Evolutionary conservation across 2,888 invertebrate species (phyloP), one percentile per base, ranked within the genome.

Genomic region (Amphipyra berbera): DNA sequence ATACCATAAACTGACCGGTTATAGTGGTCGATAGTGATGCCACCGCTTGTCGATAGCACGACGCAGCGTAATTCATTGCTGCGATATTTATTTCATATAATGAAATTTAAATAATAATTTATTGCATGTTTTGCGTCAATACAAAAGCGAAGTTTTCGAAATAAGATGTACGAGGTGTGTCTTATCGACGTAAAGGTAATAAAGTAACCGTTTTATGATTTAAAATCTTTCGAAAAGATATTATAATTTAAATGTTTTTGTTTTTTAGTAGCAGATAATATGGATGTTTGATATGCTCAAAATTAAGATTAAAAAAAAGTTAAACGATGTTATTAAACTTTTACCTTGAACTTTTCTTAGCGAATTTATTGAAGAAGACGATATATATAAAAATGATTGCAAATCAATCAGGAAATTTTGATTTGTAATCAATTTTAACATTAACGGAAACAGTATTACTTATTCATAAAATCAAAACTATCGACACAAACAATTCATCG

Each of bases 1-100:
- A 93, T 92, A 93, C 90, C 92, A 92, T 93, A 93, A 94, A 93
- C 87, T 91, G 92, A 87, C 92, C 92, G 90, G 92, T 92, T 90
- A 85, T 88, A 87, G 88, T 81, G 84, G 85, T 73, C 79, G 81
- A 74, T 91, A 92, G 93, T 85, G 92, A 77, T 82, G 91, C 66
- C 82, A 78, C 71, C 59, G 63, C 73, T 49, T 74, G 77, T 84
- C 86, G 86, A 84, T 82, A 76, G 63, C 76, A 48, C 62, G 58
- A 60, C 68, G 49, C 53, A 46, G 21, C 55, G 54, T 67, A 63
- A 70, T 76, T 70, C 64, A 73, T 76, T 63, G 67, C 62, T 48
- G 46, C 50, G 53, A 57, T 67, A 62, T 71, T 66, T 71, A 77
- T 68, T 61, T 56, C 63, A 46, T 71, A 42, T 60, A 68, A 57